Evolutionary conservation across 2,797 vertebrate genomes (phyloP).

Genomic region (Anguilla obscura): DNA sequence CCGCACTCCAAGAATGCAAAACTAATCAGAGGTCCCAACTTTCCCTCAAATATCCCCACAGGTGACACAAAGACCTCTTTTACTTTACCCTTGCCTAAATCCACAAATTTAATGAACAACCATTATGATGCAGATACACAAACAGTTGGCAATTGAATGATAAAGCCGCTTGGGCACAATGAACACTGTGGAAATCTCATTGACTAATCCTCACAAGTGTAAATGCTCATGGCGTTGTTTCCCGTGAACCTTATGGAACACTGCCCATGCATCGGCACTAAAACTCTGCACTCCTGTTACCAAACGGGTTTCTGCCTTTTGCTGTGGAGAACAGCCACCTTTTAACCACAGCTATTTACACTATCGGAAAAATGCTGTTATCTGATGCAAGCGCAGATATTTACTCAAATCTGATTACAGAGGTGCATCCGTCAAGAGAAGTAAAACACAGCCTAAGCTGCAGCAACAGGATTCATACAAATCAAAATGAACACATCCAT

Average conservation of each 20-base stretch:
- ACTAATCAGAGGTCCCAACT: background rate
- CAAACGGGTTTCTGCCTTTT: background rate
- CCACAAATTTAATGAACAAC: background rate
- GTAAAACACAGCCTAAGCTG: background rate
- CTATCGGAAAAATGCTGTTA: constrained; percentile 7
- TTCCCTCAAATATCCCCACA: background rate
- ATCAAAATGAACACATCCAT: background rate
- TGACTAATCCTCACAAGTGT: background rate
- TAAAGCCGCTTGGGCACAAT: background rate
- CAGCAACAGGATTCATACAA: background rate
- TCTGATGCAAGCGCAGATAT: background rate
- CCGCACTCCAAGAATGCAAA: background rate
- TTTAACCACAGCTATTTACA: constrained; percentile 8
- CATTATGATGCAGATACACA: background rate
- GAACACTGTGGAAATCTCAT: background rate
- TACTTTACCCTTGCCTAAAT: background rate
- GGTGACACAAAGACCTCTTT: background rate
- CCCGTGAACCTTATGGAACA: background rate
- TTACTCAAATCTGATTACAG: background rate
- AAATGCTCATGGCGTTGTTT: background rate
- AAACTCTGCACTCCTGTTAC: background rate
- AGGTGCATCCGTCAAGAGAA: background rate
- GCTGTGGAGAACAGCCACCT: background rate
- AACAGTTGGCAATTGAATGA: background rate
- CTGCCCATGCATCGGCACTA: background rate